A percentile compares a stretch with the other conserved stretches of the same genome.
Evolutionary conservation across 2,113 vertebrate genomes (phyloP).

Genomic region (Nettapus auritus): DNA sequence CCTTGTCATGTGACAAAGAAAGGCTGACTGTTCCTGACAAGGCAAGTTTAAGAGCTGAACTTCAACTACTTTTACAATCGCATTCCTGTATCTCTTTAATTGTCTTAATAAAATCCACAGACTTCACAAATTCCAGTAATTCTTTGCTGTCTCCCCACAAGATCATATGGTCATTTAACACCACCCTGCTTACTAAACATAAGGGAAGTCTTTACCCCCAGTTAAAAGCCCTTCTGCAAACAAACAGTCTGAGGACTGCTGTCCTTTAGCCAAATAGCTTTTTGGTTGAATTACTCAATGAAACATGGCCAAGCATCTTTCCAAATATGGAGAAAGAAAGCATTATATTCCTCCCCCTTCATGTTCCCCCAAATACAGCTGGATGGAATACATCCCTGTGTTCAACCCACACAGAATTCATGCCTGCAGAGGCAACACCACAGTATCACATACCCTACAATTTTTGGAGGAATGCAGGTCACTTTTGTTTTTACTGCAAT

Average conservation of each 20-base stretch:
- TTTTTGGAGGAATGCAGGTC: conserved; percentile 35
- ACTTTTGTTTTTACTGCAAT: conserved; percentile 18
- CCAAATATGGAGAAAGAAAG: conserved; percentile 62
- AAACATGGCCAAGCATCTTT: conserved; percentile 56
- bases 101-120: conserved; percentile 43
- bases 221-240: conserved; percentile 46
- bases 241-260: conserved; percentile 35
- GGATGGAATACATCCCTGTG: not conserved
- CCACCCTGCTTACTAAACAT: conserved; percentile 40
- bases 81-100: conserved; percentile 19
- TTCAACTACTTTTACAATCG: not conserved
- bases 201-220: conserved; percentile 29
- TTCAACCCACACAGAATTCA: conserved; percentile 30
- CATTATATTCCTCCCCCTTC: not conserved
- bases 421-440: not conserved
- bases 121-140: conserved; percentile 41
- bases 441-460: conserved; percentile 37
- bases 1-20: not conserved
- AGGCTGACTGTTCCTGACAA: conserved; percentile 15
- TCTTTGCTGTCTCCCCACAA: conserved; percentile 39
- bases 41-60: not conserved
- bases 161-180: conserved; percentile 31
- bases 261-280: conserved; percentile 54
- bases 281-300: conserved; percentile 58
- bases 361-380: conserved; percentile 40